These are phyloP conservation scores for Ceratosolen solmsi DNA, from an alignment of 1,140 invertebrate species.

Conservation along the genomic window DNA sequence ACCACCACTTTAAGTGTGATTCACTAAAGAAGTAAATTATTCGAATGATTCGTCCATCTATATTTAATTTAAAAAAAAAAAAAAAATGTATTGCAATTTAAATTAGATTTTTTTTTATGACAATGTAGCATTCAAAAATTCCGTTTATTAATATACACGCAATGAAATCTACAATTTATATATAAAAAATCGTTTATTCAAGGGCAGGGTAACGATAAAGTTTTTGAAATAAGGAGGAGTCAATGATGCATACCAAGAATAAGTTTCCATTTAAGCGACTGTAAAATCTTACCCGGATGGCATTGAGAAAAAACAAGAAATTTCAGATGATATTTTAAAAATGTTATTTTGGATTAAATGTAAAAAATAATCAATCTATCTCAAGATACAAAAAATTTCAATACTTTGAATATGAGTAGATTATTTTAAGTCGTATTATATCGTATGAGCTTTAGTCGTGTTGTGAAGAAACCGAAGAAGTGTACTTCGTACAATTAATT, in stretches of 20 bases:
- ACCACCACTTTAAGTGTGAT: neutral
- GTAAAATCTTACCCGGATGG: neutral
- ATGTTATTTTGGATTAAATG: neutral
- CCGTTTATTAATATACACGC: no score
- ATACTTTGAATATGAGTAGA: neutral
- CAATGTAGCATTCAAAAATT: no score
- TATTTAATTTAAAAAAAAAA: neutral
- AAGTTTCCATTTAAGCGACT: neutral
- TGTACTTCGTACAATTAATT: no score
- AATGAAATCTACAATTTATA: neutral
- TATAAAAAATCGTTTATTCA: constrained; percentile 1
- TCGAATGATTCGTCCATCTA: neutral
- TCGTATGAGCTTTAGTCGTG: no score
- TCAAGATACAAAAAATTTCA: neutral
- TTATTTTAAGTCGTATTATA: no score
- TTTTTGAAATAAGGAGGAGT: neutral
- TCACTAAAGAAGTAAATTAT: neutral
- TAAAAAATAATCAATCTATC: neutral
- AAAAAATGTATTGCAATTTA: no score
- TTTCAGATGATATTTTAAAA: constrained; percentile 3
- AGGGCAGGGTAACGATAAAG: neutral
- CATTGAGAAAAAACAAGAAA: constrained; percentile 14
- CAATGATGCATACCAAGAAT: neutral
- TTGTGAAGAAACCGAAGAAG: no score
- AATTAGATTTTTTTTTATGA: no score